These are phyloP conservation scores for Hycleus cichorii DNA, from an alignment of 1,140 invertebrate species.

Conservation along the genomic window DNA sequence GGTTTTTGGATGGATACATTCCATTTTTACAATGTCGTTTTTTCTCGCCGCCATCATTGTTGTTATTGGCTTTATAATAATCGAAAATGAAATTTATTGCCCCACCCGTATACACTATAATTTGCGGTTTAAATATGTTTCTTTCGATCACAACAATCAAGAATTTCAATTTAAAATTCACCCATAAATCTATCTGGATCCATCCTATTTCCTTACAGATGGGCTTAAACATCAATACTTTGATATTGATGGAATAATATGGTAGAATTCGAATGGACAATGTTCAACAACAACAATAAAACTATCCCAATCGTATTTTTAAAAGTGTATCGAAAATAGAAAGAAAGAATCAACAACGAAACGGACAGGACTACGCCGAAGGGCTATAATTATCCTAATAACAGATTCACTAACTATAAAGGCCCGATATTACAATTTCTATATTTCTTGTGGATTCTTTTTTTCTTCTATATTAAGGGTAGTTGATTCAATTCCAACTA, in stretches of 20 bases:
- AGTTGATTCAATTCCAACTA: background rate
- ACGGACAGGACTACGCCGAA: conserved; percentile 23
- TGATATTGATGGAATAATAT: background rate
- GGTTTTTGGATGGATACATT: too few relatives aligned
- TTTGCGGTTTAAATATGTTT: conserved; percentile 8
- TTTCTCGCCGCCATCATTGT: too few relatives aligned
- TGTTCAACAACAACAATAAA: background rate
- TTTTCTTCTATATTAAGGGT: background rate
- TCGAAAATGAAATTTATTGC: conserved; percentile 10
- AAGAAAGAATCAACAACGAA: conserved; percentile 11
- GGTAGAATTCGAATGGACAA: background rate
- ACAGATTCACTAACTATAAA: conserved; percentile 33
- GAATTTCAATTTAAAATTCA: conserved; percentile 13
- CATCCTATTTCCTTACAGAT: conserved; percentile 2
- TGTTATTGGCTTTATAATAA: too few relatives aligned
- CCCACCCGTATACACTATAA: too few relatives aligned
- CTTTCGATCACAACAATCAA: conserved; percentile 5
- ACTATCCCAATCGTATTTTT: too few relatives aligned
- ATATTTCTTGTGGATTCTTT: conserved; percentile 17
- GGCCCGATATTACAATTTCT: conserved; percentile 32
- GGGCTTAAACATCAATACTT: background rate
- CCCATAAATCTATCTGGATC: conserved; percentile 12
- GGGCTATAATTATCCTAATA: conserved; percentile 36
- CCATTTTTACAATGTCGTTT: too few relatives aligned
- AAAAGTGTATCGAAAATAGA: too few relatives aligned